Percentiles rank a stretch among this genome's conserved stretches.
Evolutionary conservation across 2,113 vertebrate genomes (phyloP).

Genomic region (Crypturellus undulatus): DNA sequence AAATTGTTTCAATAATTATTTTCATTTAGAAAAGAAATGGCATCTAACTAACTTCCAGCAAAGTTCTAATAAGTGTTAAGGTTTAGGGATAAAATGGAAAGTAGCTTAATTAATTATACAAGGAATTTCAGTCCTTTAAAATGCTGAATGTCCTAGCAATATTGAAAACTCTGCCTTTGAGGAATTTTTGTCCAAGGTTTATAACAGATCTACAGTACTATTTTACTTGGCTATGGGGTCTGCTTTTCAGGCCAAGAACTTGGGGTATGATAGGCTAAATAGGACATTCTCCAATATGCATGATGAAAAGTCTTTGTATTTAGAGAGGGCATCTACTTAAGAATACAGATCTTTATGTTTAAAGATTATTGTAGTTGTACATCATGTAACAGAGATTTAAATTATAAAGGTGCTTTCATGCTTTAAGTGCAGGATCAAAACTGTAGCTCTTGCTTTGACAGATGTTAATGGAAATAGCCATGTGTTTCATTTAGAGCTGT

Average conservation of each 20-base stretch:
- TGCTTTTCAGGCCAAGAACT: neutral
- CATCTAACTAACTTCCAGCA: neutral
- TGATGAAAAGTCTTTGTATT: neutral
- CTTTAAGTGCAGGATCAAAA: neutral
- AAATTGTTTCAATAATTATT: neutral
- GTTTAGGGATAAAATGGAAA: neutral
- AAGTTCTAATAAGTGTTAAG: neutral
- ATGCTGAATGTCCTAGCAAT: neutral
- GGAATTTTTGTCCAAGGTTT: slow-evolving; percentile 17
- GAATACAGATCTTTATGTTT: neutral
- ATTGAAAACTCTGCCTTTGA: neutral
- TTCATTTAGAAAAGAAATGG: neutral
- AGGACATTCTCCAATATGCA: neutral
- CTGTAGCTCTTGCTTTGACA: neutral
- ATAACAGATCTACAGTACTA: neutral
- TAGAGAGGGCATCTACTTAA: neutral
- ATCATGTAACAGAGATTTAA: neutral
- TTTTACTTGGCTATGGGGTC: slow-evolving; percentile 28
- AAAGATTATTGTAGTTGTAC: neutral
- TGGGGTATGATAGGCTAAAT: neutral
- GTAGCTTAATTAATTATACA: neutral
- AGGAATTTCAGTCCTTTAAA: neutral
- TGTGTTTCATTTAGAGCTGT: neutral
- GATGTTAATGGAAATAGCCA: neutral
- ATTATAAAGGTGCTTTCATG: neutral